Percentiles rank a stretch among this genome's conserved stretches.
These are phyloP conservation scores for Cosmorhoe ocellata DNA, from an alignment of 2,888 invertebrate species.

Conservation along the genomic window DNA sequence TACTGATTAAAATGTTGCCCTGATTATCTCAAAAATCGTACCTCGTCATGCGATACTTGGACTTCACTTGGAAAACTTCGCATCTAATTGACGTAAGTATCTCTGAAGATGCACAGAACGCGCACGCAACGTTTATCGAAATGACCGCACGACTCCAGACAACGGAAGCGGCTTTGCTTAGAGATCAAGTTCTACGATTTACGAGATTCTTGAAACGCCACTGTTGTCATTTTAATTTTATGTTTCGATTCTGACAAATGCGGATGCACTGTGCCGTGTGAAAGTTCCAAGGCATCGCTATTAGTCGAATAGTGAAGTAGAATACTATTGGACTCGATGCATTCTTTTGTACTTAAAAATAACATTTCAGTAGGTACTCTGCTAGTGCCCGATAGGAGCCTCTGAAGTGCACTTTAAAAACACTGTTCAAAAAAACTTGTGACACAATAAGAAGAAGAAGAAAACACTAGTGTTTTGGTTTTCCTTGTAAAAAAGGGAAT, in stretches of 20 bases:
- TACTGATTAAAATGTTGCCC: constrained; percentile 50
- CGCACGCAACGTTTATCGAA: constrained; percentile 7
- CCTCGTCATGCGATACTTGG: background rate
- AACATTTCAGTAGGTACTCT: too few species aligned
- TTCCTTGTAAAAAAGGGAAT: too few species aligned
- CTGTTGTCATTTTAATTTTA: constrained; percentile 1
- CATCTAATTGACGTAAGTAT: background rate
- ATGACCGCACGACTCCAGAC: constrained; percentile 7
- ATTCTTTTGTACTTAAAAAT: too few species aligned
- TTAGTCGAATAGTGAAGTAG: too few species aligned
- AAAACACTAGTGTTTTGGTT: too few species aligned
- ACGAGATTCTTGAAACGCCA: constrained; percentile 5
- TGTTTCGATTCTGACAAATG: constrained; percentile 6
- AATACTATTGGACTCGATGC: too few species aligned
- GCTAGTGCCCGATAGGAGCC: too few species aligned
- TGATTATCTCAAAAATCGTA: constrained; percentile 11
- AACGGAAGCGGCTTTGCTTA: constrained; percentile 10
- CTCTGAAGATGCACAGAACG: background rate
- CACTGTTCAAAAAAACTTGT: too few species aligned
- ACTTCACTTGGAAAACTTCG: background rate
- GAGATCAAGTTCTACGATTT: constrained; percentile 3
- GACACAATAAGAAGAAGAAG: too few species aligned
- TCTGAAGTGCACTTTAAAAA: too few species aligned
- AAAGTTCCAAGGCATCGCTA: too few species aligned
- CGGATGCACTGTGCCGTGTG: background rate